Evolutionary conservation across 1,140 invertebrate species (phyloP).

Genomic region (Drosophila kohkoa): DNA sequence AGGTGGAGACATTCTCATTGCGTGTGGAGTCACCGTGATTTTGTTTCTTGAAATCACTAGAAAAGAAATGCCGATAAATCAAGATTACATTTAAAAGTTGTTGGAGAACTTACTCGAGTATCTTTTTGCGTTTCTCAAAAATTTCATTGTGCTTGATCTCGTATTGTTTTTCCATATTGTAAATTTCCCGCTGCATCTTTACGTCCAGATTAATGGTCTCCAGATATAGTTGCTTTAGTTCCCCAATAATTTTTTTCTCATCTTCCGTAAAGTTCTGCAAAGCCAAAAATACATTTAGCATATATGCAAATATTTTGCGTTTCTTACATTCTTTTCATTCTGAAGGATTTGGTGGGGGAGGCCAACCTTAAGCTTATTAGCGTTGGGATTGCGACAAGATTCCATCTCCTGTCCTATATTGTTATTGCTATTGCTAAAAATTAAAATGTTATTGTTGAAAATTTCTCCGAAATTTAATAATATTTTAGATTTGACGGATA

Average conservation of each 20-base stretch:
- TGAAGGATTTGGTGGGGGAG: constrained; percentile 14
- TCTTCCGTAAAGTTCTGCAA: constrained; percentile 85
- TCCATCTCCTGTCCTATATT: constrained; percentile 32
- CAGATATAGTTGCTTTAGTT: constrained; percentile 94
- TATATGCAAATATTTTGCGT: background rate
- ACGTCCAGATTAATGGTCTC: constrained; percentile 92
- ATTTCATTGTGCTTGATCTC: constrained; percentile 85
- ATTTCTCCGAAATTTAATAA: constrained; percentile 33
- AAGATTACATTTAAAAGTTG: background rate
- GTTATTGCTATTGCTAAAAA: background rate
- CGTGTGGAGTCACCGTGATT: constrained; percentile 57
- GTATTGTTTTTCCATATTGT: constrained; percentile 93
- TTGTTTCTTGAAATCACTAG: constrained; percentile 63
- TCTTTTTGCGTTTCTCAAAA: constrained; percentile 75
- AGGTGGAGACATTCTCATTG: constrained; percentile 91
- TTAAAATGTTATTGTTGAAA: constrained; percentile 2
- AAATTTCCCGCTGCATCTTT: constrained; percentile 95
- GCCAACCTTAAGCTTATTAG: constrained; percentile 35
- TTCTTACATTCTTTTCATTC: constrained; percentile 45
- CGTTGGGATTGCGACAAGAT: constrained; percentile 6
- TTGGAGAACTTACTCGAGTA: constrained; percentile 66
- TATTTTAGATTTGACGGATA: constrained; percentile 29
- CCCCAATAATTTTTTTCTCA: constrained; percentile 92
- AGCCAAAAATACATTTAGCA: background rate
- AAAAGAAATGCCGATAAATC: too few relatives aligned